Conservation (phyloP, 2,888 invertebrate genomes). For the Noctuana brunneofusca region DNA sequence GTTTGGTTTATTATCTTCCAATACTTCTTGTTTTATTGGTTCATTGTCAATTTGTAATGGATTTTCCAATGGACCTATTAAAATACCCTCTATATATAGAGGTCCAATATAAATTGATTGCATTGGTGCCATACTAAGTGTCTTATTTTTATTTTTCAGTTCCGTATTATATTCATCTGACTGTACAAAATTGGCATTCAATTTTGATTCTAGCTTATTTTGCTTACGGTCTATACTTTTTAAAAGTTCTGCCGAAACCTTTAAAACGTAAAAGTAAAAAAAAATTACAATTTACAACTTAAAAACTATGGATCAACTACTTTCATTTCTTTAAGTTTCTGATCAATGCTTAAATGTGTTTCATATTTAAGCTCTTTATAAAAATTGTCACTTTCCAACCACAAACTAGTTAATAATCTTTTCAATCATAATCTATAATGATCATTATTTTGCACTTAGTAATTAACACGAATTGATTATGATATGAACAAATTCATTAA, state of each 20-base stretch:
- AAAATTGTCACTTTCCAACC: too few relatives aligned
- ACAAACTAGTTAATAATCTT: too few relatives aligned
- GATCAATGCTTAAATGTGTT: too few relatives aligned
- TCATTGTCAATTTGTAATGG: background rate
- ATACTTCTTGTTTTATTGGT: slow-evolving; percentile 5
- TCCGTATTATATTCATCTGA: background rate
- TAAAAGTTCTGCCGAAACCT: slow-evolving; percentile 17
- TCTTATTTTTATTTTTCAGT: background rate
- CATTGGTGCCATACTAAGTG: background rate
- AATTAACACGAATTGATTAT: too few relatives aligned
- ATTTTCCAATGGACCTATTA: background rate
- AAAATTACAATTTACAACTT: too few relatives aligned
- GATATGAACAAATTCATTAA: too few relatives aligned
- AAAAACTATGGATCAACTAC: too few relatives aligned
- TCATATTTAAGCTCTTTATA: too few relatives aligned
- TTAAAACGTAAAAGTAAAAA: slow-evolving; percentile 1
- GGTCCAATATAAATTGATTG: background rate
- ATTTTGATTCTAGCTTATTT: slow-evolving; percentile 42
- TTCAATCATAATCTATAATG: too few relatives aligned
- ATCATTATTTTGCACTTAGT: too few relatives aligned
- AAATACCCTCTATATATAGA: background rate
- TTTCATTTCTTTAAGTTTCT: too few relatives aligned
- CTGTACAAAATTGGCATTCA: slow-evolving; percentile 20
- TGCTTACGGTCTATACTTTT: slow-evolving; percentile 41
- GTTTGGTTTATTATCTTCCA: too few relatives aligned